Conservation (phyloP, 1,140 invertebrate species). For the Oscheius sp. region DNA sequence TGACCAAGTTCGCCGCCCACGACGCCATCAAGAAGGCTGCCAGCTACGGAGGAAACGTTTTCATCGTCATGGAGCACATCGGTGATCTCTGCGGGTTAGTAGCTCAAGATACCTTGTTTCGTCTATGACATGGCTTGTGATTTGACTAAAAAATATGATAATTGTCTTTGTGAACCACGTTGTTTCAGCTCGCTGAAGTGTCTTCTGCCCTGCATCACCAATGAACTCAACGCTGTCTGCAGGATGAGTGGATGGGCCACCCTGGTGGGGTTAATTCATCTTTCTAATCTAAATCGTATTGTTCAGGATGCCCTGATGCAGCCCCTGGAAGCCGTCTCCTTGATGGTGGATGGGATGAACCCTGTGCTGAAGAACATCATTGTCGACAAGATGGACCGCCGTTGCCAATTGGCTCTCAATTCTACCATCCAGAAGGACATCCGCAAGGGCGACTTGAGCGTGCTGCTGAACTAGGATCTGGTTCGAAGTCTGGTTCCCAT, state of each 20-base stretch:
- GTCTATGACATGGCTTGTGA: too few relatives aligned
- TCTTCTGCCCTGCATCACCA: background rate
- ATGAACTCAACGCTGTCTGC: conserved; percentile 8
- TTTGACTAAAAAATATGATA: too few relatives aligned
- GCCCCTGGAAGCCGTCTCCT: background rate
- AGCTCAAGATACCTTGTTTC: too few relatives aligned
- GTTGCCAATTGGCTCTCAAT: background rate
- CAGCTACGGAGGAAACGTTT: background rate
- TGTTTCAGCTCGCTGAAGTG: background rate
- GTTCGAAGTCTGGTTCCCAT: too few relatives aligned
- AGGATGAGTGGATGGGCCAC: background rate
- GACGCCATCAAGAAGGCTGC: background rate
- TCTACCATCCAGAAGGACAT: background rate
- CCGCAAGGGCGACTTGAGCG: background rate
- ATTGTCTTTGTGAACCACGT: too few relatives aligned
- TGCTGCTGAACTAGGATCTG: too few relatives aligned
- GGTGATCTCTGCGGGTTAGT: background rate
- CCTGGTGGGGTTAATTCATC: too few relatives aligned
- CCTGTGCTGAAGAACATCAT: background rate
- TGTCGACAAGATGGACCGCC: background rate
- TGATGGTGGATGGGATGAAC: background rate
- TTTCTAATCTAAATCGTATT: too few relatives aligned
- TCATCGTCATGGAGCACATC: background rate
- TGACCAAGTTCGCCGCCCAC: background rate
- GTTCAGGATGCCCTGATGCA: background rate